These are phyloP conservation scores for Meriones psammophilus DNA, from an alignment of 2,797 vertebrate species.

Conservation along the genomic window DNA sequence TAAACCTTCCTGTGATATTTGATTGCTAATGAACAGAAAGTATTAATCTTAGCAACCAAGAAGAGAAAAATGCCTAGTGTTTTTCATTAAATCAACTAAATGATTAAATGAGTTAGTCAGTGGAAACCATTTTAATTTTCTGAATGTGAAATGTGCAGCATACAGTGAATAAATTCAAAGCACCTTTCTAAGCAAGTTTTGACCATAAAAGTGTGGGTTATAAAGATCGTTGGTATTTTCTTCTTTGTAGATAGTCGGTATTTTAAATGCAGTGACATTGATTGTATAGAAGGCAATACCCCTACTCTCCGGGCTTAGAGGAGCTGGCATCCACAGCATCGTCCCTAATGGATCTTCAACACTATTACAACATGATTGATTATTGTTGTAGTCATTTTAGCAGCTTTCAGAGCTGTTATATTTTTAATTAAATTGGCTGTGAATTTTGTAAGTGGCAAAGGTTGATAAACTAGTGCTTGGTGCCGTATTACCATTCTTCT, in stretches of 20 bases:
- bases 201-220: slow-evolving; percentile 81
- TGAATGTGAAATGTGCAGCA: slow-evolving; percentile 84
- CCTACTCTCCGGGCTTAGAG: slow-evolving; percentile 82
- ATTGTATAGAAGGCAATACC: slow-evolving; percentile 86
- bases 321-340: slow-evolving; percentile 78
- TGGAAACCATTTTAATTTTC: slow-evolving; percentile 86
- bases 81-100: slow-evolving; percentile 88
- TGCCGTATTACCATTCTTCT: slow-evolving; percentile 76
- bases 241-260: slow-evolving; percentile 82
- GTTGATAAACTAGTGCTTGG: slow-evolving; percentile 85
- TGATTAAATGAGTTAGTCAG: slow-evolving; percentile 86
- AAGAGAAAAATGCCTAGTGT: slow-evolving; percentile 83
- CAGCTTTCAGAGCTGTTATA: slow-evolving; percentile 87
- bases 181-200: slow-evolving; percentile 86
- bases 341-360: slow-evolving; percentile 84
- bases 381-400: slow-evolving; percentile 84
- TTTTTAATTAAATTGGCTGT: slow-evolving; percentile 91
- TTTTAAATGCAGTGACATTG: slow-evolving; percentile 84
- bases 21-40: slow-evolving; percentile 87
- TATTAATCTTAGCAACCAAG: slow-evolving; percentile 85
- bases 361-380: slow-evolving; percentile 88
- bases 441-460: slow-evolving; percentile 86
- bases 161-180: slow-evolving; percentile 85
- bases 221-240: slow-evolving; percentile 86
- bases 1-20: slow-evolving; percentile 86